A percentile compares a stretch with the other conserved stretches of the same genome.
Conservation (phyloP, 2,888 invertebrate species). For the Monochamus alternatus region DNA sequence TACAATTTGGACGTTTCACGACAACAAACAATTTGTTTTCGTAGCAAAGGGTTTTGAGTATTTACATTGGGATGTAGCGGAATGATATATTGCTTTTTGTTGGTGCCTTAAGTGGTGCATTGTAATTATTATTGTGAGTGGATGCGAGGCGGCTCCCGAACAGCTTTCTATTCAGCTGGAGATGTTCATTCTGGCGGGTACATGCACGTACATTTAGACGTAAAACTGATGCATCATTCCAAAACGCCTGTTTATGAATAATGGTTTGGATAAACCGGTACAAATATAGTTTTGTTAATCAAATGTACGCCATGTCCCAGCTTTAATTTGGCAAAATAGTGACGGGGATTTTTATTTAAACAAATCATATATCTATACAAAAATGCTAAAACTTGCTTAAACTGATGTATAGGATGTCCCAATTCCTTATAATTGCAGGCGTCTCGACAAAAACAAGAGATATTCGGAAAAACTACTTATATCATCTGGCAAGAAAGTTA, state of each 20-base stretch:
- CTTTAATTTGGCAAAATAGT: no score
- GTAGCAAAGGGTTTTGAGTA: conserved; percentile 21
- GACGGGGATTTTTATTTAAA: no score
- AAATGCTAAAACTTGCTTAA: no score
- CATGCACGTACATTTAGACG: conserved; percentile 6
- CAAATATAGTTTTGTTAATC: background rate
- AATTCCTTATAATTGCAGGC: no score
- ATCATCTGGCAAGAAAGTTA: no score
- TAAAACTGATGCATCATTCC: background rate
- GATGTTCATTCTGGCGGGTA: background rate
- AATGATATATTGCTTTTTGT: conserved; percentile 34
- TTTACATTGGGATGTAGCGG: conserved; percentile 25
- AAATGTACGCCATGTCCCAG: no score
- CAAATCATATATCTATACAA: no score
- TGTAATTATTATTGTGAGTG: conserved; percentile 25
- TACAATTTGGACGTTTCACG: conserved; percentile 30
- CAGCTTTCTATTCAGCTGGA: conserved; percentile 21
- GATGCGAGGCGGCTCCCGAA: background rate
- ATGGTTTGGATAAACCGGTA: background rate
- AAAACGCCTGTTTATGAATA: background rate
- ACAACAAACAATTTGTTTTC: conserved; percentile 33
- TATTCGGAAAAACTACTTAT: no score
- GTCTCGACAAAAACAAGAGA: no score
- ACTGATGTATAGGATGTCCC: no score
- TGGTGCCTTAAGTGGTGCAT: conserved; percentile 31